A percentile compares a stretch with the other conserved stretches of the same genome.
phyloP scores from a whole-genome alignment of 2,113 vertebrate species.

The Aegotheles bennettii region DNA sequence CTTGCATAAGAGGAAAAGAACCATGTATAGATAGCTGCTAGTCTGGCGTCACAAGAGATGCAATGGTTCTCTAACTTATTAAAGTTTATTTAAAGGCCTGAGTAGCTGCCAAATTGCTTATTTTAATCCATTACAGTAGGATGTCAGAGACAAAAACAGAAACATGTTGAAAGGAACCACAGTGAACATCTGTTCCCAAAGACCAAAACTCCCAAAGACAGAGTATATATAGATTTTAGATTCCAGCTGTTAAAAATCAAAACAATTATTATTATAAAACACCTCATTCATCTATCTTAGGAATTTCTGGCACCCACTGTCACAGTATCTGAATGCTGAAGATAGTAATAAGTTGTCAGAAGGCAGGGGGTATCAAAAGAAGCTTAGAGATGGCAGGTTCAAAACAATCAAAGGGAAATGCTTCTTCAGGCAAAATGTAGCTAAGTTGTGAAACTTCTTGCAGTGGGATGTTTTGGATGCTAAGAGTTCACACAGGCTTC shows the following conservation, averaged over 20 bases:
- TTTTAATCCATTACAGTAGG: constrained; percentile 32
- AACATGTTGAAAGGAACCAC: constrained; percentile 7
- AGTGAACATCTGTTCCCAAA: constrained; percentile 27
- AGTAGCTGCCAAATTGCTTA: constrained; percentile 45
- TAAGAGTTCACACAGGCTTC: neutral
- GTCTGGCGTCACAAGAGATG: neutral
- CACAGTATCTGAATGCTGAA: neutral
- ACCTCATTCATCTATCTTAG: neutral
- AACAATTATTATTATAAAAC: neutral
- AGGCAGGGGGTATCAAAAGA: neutral
- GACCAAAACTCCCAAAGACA: neutral
- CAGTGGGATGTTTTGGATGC: neutral
- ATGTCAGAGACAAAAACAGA: neutral
- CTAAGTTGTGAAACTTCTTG: neutral
- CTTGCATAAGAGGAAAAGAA: neutral
- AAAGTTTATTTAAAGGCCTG: constrained; percentile 46
- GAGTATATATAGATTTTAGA: neutral
- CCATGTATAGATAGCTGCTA: neutral
- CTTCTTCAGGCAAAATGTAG: neutral
- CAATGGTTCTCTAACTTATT: neutral
- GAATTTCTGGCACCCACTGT: neutral
- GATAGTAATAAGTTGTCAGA: neutral
- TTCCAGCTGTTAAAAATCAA: constrained; percentile 38
- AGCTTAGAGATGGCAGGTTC: neutral
- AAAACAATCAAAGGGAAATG: neutral